phyloP scores from a whole-genome alignment of 2,888 invertebrate species.

The Lamproptera curius region DNA sequence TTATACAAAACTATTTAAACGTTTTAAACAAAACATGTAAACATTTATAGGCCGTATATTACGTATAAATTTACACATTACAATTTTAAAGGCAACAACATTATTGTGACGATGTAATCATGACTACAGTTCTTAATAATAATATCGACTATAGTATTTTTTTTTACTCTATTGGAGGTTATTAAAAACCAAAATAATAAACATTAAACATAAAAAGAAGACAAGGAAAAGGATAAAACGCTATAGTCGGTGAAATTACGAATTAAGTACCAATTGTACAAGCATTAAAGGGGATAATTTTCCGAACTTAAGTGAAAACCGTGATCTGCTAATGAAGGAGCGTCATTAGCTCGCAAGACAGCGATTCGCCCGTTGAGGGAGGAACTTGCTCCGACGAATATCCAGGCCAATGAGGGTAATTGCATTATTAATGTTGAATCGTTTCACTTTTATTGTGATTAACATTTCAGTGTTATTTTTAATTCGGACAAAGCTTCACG shows the following conservation, averaged over 20 bases:
- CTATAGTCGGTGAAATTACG: neutral
- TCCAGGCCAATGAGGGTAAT: neutral
- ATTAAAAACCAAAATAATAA: no score
- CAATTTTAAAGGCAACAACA: no score
- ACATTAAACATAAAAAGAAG: no score
- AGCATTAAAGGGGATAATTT: conserved; percentile 3
- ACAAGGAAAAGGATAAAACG: neutral
- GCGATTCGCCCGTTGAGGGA: neutral
- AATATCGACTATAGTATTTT: no score
- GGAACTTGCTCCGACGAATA: neutral
- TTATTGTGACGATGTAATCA: no score
- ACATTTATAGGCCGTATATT: no score
- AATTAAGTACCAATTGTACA: neutral
- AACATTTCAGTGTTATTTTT: neutral
- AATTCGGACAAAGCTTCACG: no score
- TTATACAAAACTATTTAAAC: no score
- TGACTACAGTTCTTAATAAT: no score
- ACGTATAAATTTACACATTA: no score
- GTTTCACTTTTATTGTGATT: conserved; percentile 1
- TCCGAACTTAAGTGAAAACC: neutral
- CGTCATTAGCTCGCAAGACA: neutral
- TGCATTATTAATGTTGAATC: conserved; percentile 2
- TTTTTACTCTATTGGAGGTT: no score
- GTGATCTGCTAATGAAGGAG: conserved; percentile 2
- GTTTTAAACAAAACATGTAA: no score